Percentiles rank a stretch among this genome's conserved stretches.
phyloP scores from a whole-genome alignment of 53 echinoderm and acorn worm species.

The Antedon mediterranea region DNA sequence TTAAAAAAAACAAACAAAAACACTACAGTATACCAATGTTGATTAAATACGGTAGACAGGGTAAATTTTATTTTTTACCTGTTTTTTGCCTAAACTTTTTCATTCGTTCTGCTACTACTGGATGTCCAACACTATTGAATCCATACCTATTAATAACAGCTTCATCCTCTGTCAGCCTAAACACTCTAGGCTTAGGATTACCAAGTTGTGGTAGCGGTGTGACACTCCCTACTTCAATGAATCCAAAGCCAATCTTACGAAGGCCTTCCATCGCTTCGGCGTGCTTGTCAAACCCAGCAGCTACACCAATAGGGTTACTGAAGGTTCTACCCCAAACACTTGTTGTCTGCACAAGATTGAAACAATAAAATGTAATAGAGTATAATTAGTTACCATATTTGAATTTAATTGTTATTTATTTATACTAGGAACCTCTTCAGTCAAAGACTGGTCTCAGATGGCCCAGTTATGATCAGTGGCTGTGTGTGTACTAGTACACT shows the following conservation, averaged over 20 bases:
- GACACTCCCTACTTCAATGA: constrained; percentile 90
- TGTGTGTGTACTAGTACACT: too few relatives aligned
- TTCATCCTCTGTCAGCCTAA: constrained; percentile 56
- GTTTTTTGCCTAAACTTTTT: neutral
- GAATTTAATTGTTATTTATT: too few relatives aligned
- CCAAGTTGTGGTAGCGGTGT: constrained; percentile 90
- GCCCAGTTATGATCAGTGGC: too few relatives aligned
- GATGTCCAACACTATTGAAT: constrained; percentile 90
- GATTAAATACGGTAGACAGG: too few relatives aligned
- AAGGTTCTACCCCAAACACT: constrained; percentile 59
- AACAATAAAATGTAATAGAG: too few relatives aligned
- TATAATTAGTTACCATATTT: too few relatives aligned
- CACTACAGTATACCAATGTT: too few relatives aligned
- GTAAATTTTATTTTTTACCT: neutral
- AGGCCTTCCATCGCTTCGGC: constrained; percentile 81
- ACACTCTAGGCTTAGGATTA: constrained; percentile 89
- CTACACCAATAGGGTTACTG: constrained; percentile 72
- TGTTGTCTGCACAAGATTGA: constrained; percentile 44
- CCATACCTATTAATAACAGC: constrained; percentile 97
- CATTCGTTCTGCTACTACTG: constrained; percentile 40
- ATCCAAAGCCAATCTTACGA: constrained; percentile 80
- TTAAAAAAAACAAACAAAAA: too few relatives aligned
- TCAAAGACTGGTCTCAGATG: too few relatives aligned
- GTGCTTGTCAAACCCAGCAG: constrained; percentile 97
- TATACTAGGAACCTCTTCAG: too few relatives aligned